Conservation (phyloP, 1,140 invertebrate genomes). For the Drosophila kikkawai region DNA sequence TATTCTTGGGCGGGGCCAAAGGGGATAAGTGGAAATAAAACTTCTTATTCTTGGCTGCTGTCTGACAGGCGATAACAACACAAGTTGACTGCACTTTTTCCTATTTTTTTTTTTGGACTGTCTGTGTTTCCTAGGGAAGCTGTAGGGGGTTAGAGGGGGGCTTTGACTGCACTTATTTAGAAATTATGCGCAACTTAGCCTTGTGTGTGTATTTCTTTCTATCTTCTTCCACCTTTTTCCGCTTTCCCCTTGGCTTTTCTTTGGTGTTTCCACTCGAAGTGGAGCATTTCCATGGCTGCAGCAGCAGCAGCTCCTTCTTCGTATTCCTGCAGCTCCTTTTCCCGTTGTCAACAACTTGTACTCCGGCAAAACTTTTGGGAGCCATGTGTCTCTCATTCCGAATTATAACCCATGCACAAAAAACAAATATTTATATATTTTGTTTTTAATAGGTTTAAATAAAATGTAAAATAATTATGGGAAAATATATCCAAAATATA, state of each 20-base stretch:
- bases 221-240: background rate
- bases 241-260: background rate
- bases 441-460: background rate
- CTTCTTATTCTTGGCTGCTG: constrained; percentile 61
- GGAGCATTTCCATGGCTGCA: constrained; percentile 20
- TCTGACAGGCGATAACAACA: constrained; percentile 67
- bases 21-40: constrained; percentile 35
- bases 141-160: background rate
- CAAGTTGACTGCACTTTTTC: constrained; percentile 65
- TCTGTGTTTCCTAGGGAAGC: constrained; percentile 8
- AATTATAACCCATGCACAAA: background rate
- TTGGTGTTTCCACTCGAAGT: constrained; percentile 14
- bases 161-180: constrained; percentile 62
- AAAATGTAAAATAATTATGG: background rate
- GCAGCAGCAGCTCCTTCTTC: constrained; percentile 3
- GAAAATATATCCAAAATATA: background rate
- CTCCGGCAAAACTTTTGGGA: constrained; percentile 24
- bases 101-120: constrained; percentile 11
- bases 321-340: constrained; percentile 39
- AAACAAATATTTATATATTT: background rate
- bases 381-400: constrained; percentile 10
- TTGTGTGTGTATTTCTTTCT: constrained; percentile 11
- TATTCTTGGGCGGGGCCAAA: constrained; percentile 6
- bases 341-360: constrained; percentile 71
- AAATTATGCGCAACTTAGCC: constrained; percentile 74